Conservation (phyloP, 1,140 invertebrate genomes). For the Gerris buenoi region DNA sequence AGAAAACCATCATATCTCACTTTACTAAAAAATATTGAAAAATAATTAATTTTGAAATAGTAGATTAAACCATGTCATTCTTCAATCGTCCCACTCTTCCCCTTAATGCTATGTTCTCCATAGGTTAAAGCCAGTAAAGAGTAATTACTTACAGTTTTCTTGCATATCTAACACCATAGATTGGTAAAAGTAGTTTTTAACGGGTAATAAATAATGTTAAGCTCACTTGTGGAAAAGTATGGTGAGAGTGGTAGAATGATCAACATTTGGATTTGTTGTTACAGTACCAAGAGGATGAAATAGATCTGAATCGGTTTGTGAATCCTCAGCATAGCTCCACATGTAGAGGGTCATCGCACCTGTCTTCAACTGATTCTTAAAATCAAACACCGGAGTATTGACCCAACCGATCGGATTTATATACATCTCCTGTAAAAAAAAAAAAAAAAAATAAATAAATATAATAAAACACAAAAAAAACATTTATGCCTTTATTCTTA, state of each 20-base stretch:
- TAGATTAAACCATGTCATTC: too few species aligned
- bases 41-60: too few species aligned
- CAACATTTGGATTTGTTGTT: constrained; percentile 69
- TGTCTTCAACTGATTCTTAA: constrained; percentile 66
- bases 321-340: constrained; percentile 78
- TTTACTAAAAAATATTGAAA: too few species aligned
- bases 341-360: constrained; percentile 77
- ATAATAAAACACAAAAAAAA: constrained; percentile 7
- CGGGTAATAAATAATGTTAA: constrained; percentile 4
- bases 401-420: constrained; percentile 82
- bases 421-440: constrained; percentile 41
- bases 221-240: constrained; percentile 61
- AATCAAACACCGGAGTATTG: constrained; percentile 88
- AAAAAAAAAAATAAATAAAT: constrained; percentile 5
- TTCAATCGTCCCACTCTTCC: too few species aligned
- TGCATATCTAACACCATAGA: too few species aligned
- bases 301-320: constrained; percentile 57
- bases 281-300: constrained; percentile 73
- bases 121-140: too few species aligned
- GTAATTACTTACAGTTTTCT: too few species aligned
- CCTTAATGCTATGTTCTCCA: too few species aligned
- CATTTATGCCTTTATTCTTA: constrained; percentile 18
- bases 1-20: too few species aligned
- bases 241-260: constrained; percentile 62
- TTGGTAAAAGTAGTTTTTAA: constrained; percentile 9